Percentiles rank a stretch among this genome's conserved stretches.
Evolutionary conservation across 2,797 vertebrate species (phyloP).

Genomic region (Tadarida brasiliensis): DNA sequence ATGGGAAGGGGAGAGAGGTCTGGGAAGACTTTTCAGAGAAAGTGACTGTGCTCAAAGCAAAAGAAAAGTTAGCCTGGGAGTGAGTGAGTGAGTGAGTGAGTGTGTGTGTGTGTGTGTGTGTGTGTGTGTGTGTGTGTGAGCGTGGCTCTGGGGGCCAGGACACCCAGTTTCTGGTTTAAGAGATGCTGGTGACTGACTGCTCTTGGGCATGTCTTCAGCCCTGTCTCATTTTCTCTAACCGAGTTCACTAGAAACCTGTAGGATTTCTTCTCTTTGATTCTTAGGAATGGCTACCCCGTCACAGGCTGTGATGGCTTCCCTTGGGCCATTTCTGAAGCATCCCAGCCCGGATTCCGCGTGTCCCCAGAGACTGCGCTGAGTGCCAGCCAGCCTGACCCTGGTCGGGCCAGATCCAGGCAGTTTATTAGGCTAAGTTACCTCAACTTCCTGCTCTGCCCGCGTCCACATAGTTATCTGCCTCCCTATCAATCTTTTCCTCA

Average conservation of each 20-base stretch:
- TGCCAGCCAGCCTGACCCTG: not conserved
- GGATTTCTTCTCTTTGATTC: not conserved
- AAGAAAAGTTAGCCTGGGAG: not conserved
- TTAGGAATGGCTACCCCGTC: not conserved
- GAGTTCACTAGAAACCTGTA: not conserved
- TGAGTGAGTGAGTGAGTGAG: not conserved
- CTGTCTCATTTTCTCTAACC: not conserved
- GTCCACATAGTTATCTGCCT: not conserved
- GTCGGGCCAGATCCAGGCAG: not conserved
- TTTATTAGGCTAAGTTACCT: not conserved
- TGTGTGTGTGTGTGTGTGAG: not conserved
- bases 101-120: not conserved
- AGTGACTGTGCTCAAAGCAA: not conserved
- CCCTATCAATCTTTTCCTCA: not conserved
- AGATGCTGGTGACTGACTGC: not conserved
- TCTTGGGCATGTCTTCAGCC: not conserved
- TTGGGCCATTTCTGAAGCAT: not conserved
- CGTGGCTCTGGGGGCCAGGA: not conserved
- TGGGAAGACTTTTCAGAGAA: not conserved
- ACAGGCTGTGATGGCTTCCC: not conserved
- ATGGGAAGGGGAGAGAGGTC: not conserved
- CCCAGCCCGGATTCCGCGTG: not conserved
- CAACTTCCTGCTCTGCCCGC: not conserved
- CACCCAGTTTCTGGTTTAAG: not conserved
- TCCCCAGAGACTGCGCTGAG: not conserved